phyloP scores from a whole-genome alignment of 2,113 vertebrate genomes.

The Pavo muticus region DNA sequence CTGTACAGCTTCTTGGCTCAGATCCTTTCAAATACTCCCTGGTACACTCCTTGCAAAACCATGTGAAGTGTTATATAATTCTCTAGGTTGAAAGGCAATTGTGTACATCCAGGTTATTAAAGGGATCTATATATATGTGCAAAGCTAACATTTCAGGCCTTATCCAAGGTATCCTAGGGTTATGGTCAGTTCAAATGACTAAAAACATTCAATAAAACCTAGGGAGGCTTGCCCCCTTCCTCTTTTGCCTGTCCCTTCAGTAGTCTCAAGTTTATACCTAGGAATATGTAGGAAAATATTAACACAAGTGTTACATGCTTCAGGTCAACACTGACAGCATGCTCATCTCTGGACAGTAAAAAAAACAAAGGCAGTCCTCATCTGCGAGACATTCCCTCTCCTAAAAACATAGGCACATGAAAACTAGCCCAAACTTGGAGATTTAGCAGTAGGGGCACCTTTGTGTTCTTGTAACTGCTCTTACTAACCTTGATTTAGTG shows the following conservation, averaged over 20 bases:
- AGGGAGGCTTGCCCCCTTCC: not conserved
- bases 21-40: conserved; percentile 79
- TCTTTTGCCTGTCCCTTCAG: not conserved
- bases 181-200: not conserved
- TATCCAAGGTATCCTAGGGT: conserved; percentile 3
- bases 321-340: not conserved
- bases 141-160: conserved; percentile 2
- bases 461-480: not conserved
- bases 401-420: not conserved
- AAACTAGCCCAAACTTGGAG: not conserved
- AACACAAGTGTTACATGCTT: not conserved
- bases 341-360: not conserved
- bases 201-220: not conserved
- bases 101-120: conserved; percentile 71
- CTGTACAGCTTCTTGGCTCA: conserved; percentile 86
- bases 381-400: not conserved
- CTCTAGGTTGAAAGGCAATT: conserved; percentile 73
- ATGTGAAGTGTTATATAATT: conserved; percentile 82
- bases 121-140: conserved; percentile 8
- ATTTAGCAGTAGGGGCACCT: not conserved
- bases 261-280: not conserved
- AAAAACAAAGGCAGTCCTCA: not conserved
- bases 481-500: not conserved
- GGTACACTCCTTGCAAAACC: conserved; percentile 83
- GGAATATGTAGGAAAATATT: not conserved